phyloP scores from a whole-genome alignment of 1,140 invertebrate species.

The Cydia splendana region DNA sequence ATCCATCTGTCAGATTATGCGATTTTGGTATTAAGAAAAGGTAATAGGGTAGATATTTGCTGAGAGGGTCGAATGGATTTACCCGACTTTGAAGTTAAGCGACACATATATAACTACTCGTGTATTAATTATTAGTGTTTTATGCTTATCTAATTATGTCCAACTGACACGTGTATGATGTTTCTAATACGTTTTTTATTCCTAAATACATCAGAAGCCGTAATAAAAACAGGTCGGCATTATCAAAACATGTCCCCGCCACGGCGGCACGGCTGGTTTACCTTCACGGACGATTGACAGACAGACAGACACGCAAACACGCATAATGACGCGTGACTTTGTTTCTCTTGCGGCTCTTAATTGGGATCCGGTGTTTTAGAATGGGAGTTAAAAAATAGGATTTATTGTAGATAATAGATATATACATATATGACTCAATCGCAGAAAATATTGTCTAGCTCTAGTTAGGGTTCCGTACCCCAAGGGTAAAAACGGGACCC shows the following conservation, averaged over 20 bases:
- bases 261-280: constrained; percentile 64
- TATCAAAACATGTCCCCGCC: constrained; percentile 56
- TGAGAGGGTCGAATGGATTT: no score
- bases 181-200: constrained; percentile 10
- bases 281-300: constrained; percentile 59
- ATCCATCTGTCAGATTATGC: no score
- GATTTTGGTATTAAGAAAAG: no score
- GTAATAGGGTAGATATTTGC: no score
- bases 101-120: no score
- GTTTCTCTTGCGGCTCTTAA: constrained; percentile 69
- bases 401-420: background rate
- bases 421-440: background rate
- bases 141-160: background rate
- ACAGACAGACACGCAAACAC: constrained; percentile 50
- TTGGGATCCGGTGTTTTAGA: constrained; percentile 69
- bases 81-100: no score
- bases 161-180: background rate
- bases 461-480: no score
- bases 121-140: no score
- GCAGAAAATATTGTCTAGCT: no score
- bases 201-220: constrained; percentile 13
- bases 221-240: constrained; percentile 41
- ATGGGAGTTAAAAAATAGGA: background rate
- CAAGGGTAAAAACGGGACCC: no score
- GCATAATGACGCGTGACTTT: constrained; percentile 64